A percentile compares a stretch with the other conserved stretches of the same genome.
These are phyloP conservation scores for Mormoops blainvillei DNA, from an alignment of 2,113 vertebrate species.

Conservation along the genomic window DNA sequence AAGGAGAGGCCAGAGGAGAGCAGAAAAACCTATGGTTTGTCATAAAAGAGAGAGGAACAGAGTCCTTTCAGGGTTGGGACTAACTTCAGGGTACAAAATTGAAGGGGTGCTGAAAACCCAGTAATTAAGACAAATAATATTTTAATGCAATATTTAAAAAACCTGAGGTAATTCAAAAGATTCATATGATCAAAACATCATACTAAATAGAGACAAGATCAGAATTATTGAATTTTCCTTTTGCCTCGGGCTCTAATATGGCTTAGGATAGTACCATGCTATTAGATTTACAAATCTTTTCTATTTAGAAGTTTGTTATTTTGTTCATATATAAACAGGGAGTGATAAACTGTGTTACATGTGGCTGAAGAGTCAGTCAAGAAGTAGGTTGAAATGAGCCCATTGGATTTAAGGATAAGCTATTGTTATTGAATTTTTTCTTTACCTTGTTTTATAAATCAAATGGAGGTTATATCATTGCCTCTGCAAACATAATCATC, in stretches of 20 bases:
- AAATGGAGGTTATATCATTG: neutral
- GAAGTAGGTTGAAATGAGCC: neutral
- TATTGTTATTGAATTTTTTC: neutral
- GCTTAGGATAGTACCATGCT: neutral
- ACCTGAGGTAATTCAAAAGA: neutral
- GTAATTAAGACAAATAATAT: neutral
- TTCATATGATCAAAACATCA: neutral
- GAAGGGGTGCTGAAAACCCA: neutral
- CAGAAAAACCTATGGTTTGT: neutral
- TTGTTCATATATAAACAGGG: neutral
- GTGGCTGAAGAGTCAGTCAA: neutral
- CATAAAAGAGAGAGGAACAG: neutral
- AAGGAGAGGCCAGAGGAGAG: neutral
- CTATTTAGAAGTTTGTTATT: neutral
- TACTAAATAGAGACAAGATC: neutral
- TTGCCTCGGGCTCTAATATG: neutral
- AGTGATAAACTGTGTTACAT: neutral
- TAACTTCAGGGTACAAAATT: neutral
- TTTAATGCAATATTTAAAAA: neutral
- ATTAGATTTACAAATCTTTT: neutral
- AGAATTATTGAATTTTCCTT: neutral
- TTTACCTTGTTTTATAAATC: conserved; percentile 7
- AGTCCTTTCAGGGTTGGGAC: neutral
- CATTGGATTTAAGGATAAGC: neutral
- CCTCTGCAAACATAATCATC: neutral